These are phyloP conservation scores for Caretta caretta DNA, from an alignment of 2,113 vertebrate species.

Conservation along the genomic window DNA sequence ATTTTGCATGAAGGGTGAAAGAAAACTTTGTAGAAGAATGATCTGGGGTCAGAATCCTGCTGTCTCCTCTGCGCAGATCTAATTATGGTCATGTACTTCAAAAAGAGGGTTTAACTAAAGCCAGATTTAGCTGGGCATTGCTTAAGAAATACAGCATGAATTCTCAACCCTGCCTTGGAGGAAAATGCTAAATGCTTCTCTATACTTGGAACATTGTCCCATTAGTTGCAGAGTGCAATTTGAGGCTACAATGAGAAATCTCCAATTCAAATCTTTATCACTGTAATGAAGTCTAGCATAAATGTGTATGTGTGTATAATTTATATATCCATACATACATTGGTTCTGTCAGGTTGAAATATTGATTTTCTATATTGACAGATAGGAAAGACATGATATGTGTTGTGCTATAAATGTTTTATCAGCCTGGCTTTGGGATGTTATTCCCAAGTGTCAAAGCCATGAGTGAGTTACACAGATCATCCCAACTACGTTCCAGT, in stretches of 20 bases:
- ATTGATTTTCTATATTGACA: background rate
- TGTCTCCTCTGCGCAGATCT: constrained; percentile 70
- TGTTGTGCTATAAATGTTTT: background rate
- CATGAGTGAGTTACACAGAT: background rate
- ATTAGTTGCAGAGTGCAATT: constrained; percentile 5
- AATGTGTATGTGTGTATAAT: background rate
- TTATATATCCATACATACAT: background rate
- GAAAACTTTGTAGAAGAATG: constrained; percentile 63
- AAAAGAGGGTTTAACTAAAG: constrained; percentile 74
- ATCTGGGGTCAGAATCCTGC: constrained; percentile 65
- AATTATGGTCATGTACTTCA: constrained; percentile 72
- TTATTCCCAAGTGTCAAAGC: background rate
- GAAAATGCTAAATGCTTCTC: constrained; percentile 48
- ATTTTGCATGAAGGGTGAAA: constrained; percentile 54
- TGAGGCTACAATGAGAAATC: constrained; percentile 20
- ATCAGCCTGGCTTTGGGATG: background rate
- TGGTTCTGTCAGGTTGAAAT: background rate
- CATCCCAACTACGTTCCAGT: background rate
- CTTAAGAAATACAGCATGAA: constrained; percentile 61
- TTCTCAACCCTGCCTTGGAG: constrained; percentile 48
- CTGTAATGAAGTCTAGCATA: background rate
- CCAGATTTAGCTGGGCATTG: constrained; percentile 63
- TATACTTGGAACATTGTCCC: background rate
- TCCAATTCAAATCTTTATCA: background rate
- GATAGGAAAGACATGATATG: background rate